phyloP scores from a whole-genome alignment of 2,797 vertebrate genomes.

The Anas acuta region DNA sequence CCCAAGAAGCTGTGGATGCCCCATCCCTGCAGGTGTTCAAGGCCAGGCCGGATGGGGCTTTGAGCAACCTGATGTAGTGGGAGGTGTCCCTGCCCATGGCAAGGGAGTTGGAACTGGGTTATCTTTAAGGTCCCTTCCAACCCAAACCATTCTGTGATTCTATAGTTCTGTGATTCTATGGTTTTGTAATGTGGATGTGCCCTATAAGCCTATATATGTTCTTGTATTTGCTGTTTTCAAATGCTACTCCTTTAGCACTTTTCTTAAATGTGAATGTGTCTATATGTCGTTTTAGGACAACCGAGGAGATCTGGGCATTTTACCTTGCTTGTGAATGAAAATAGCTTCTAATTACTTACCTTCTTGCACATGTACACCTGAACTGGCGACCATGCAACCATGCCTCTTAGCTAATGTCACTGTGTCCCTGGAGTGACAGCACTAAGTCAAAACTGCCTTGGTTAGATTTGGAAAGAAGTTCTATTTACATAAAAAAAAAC shows the following conservation, averaged over 20 bases:
- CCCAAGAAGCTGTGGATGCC: too few species aligned
- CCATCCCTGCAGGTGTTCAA: too few species aligned
- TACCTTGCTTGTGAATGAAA: not conserved
- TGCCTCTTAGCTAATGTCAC: not conserved
- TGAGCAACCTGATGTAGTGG: too few species aligned
- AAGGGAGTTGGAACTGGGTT: too few species aligned
- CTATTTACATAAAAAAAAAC: not conserved
- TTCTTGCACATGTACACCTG: not conserved
- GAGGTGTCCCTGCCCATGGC: too few species aligned
- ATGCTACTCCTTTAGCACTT: not conserved
- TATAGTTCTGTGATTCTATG: too few species aligned
- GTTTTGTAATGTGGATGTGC: not conserved
- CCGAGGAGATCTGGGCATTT: not conserved
- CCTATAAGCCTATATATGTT: accelerated
- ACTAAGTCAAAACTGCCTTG: not conserved
- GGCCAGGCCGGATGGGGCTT: too few species aligned
- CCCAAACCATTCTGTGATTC: too few species aligned
- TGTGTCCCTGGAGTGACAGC: not conserved
- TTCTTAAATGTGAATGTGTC: not conserved
- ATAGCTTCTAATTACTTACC: not conserved
- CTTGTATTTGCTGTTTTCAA: not conserved
- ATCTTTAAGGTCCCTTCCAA: too few species aligned
- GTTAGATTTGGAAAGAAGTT: not conserved
- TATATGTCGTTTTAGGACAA: not conserved
- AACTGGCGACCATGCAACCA: too few species aligned